A percentile compares a stretch with the other conserved stretches of the same genome.
Conservation (phyloP, 1,140 invertebrate genomes). For the Druon quercuslanigerum region DNA sequence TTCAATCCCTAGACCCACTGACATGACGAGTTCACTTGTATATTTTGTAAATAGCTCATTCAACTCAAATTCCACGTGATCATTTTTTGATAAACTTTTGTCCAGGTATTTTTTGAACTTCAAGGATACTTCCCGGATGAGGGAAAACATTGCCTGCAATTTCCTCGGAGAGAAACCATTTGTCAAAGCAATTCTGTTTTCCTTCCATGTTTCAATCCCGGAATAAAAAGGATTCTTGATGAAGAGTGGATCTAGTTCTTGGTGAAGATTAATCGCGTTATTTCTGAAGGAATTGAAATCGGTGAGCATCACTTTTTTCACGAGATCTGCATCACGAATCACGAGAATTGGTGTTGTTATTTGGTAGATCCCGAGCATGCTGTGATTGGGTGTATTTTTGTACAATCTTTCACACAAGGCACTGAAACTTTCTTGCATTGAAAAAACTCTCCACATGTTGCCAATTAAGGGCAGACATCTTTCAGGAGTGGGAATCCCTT, state of each 20-base stretch:
- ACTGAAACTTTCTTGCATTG: conserved; percentile 36
- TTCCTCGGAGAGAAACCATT: conserved; percentile 49
- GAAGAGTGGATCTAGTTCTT: conserved; percentile 50
- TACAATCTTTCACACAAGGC: conserved; percentile 35
- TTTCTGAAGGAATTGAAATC: conserved; percentile 59
- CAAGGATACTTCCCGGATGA: conserved; percentile 25
- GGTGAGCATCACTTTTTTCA: conserved; percentile 64
- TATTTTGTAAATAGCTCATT: conserved; percentile 54
- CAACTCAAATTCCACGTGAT: conserved; percentile 51
- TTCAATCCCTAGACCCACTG: conserved; percentile 48
- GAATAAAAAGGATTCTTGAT: conserved; percentile 60
- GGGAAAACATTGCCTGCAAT: background rate
- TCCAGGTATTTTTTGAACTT: conserved; percentile 49
- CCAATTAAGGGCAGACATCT: conserved; percentile 41
- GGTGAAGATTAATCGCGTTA: conserved; percentile 33
- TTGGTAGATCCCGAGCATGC: conserved; percentile 64
- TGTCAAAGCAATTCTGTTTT: conserved; percentile 36
- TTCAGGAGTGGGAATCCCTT: conserved; percentile 66
- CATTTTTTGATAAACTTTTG: conserved; percentile 35
- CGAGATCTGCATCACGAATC: conserved; percentile 63
- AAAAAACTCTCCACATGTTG: conserved; percentile 35
- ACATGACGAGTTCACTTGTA: conserved; percentile 47
- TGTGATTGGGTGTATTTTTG: conserved; percentile 43
- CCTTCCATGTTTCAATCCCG: conserved; percentile 49
- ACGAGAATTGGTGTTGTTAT: conserved; percentile 59